phyloP scores from a whole-genome alignment of 2,113 vertebrate species.

The Psammodynastes pulverulentus region DNA sequence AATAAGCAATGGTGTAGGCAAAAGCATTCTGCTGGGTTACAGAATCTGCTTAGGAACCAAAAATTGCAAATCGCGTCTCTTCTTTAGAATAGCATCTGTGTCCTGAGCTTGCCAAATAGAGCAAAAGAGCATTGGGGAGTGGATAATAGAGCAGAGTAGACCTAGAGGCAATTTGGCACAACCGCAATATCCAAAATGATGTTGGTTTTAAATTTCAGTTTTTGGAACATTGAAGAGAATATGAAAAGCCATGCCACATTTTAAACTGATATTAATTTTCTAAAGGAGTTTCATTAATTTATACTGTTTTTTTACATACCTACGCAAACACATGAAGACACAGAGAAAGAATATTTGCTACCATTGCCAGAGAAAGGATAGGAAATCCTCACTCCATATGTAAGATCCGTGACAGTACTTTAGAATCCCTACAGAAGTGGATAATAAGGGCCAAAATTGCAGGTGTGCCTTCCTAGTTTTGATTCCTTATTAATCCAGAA shows the following conservation, averaged over 20 bases:
- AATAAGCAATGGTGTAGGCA: constrained; percentile 51
- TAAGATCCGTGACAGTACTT: background rate
- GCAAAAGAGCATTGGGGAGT: constrained; percentile 12
- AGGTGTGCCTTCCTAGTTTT: background rate
- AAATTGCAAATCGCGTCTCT: constrained; percentile 54
- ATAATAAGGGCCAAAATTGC: background rate
- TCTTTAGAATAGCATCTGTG: constrained; percentile 59
- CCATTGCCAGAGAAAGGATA: background rate
- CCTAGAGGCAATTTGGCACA: constrained; percentile 31
- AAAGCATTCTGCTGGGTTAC: constrained; percentile 56
- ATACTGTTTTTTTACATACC: background rate
- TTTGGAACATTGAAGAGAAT: background rate
- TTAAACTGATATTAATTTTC: background rate
- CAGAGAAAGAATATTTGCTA: background rate
- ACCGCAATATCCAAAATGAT: constrained; percentile 12
- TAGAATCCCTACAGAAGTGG: background rate
- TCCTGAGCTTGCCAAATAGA: constrained; percentile 50
- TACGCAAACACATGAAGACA: background rate
- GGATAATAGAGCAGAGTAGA: constrained; percentile 9
- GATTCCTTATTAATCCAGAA: background rate
- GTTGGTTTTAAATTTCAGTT: constrained; percentile 25
- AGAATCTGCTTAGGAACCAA: constrained; percentile 55
- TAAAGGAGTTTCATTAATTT: background rate
- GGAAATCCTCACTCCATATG: background rate
- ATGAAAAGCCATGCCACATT: background rate